Base-by-base conservation (phyloP, 2,888 invertebrate genomes). In the Automeris io region DNA sequence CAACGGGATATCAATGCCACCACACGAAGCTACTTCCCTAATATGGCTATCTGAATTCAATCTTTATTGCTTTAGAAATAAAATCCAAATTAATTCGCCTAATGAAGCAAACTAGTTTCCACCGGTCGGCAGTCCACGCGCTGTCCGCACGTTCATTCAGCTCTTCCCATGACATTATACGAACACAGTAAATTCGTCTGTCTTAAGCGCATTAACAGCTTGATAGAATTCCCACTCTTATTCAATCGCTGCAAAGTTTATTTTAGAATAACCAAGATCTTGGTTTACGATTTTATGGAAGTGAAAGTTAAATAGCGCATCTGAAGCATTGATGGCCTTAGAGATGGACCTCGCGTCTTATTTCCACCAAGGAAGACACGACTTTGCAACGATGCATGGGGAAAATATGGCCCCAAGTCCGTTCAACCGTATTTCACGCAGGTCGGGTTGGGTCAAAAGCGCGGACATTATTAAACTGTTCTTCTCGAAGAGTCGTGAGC, bases 381-480 rank as follows among this genome's bases (percentile, higher is more conserved):
- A 85, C 82, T 80, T 64, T 63, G 60, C 73, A 70, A 70, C 80
- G 76, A 80, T 80, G 77, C 79, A 83, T 82, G 78, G 72, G 79
- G 74, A 78, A 85, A 86, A 85, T 85, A 81, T 81, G 75, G 82
- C 77, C 64, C 68, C 61, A 63, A 74, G 83, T 80, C 82, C 80
- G 80, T 70, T 74, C 77, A 74, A 76, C 79, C 75, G 83, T 85
- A 85, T 83, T 85, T 85, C 85, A 81, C 75, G 48, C 67, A 66
- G 82, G 82, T 80, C 78, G 66, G 52, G 47, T 55, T 52, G 68
- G 83, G 82, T 80, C 81, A 68, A 62, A 62, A 54, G 63, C 61
- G 76, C 82, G 83, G 85, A 83, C 85, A 79, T 83, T 83, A 85
- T 85, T 85, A 86, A 85, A 85, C 85, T 82, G 85, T 82, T 82